Percentiles rank a stretch among this genome's conserved stretches.
Conservation (phyloP, 2,113 vertebrate genomes). For the Ailurus styani region DNA sequence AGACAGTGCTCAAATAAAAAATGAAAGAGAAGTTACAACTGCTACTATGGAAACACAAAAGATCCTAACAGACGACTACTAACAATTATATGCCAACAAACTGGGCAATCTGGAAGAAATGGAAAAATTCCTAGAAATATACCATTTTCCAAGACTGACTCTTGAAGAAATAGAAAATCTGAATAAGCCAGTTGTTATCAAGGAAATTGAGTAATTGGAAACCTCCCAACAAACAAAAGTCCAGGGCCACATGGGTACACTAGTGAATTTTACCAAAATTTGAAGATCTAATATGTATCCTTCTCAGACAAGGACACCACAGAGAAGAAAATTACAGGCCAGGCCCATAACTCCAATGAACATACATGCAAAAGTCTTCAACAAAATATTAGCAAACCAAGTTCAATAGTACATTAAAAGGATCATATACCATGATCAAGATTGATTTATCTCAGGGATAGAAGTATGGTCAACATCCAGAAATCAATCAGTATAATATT, state of each 20-base stretch:
- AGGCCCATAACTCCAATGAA: background rate
- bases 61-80: background rate
- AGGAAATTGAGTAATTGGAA: background rate
- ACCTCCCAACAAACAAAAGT: background rate
- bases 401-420: background rate
- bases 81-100: background rate
- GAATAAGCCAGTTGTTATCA: background rate
- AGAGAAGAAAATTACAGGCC: background rate
- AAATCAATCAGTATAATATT: background rate
- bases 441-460: background rate
- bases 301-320: background rate
- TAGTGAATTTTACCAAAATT: background rate
- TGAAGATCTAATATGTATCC: background rate
- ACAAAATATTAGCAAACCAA: background rate
- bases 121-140: background rate
- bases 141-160: background rate
- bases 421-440: background rate
- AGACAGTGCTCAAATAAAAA: background rate
- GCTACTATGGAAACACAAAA: background rate
- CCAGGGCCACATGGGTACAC: background rate
- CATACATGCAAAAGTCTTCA: background rate
- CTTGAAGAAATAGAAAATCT: background rate
- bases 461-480: background rate
- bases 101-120: background rate
- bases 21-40: background rate